phyloP scores from a whole-genome alignment of 2,113 vertebrate genomes.

The Pygoscelis antarcticus region DNA sequence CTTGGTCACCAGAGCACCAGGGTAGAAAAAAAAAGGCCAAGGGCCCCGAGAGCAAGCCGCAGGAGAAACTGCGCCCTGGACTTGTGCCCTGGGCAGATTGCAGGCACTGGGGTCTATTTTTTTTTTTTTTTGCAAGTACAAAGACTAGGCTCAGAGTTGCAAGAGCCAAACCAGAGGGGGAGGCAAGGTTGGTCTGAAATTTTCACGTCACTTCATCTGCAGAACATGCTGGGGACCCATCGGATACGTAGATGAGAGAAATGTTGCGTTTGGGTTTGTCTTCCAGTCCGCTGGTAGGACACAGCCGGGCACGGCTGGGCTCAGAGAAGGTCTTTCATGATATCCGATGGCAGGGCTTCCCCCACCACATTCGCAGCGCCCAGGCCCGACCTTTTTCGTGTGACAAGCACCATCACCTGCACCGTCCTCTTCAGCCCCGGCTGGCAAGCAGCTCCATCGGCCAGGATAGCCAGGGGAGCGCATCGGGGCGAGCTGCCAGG shows the following conservation, averaged over 20 bases:
- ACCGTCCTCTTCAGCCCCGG: neutral
- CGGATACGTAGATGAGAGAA: neutral
- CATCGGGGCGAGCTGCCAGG: neutral
- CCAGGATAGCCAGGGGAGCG: neutral
- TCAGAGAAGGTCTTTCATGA: conserved; percentile 51
- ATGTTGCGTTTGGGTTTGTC: neutral
- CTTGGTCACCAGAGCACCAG: conserved; percentile 28
- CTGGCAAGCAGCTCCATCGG: neutral
- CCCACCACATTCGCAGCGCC: neutral
- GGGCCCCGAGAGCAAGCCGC: neutral
- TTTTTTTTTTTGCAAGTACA: neutral
- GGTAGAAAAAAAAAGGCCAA: neutral
- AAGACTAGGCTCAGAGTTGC: neutral
- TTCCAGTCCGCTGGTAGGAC: neutral
- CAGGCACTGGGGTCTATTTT: neutral
- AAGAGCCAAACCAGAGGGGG: neutral
- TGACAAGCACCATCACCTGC: conserved; percentile 55
- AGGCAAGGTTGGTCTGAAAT: neutral
- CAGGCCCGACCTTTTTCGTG: neutral
- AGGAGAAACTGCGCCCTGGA: neutral
- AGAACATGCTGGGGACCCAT: neutral
- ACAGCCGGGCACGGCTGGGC: neutral
- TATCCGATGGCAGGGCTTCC: neutral
- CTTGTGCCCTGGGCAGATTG: neutral
- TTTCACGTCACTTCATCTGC: neutral